These are phyloP conservation scores for Gorsachius goisagi DNA, from an alignment of 2,113 vertebrate genomes.

Conservation along the genomic window DNA sequence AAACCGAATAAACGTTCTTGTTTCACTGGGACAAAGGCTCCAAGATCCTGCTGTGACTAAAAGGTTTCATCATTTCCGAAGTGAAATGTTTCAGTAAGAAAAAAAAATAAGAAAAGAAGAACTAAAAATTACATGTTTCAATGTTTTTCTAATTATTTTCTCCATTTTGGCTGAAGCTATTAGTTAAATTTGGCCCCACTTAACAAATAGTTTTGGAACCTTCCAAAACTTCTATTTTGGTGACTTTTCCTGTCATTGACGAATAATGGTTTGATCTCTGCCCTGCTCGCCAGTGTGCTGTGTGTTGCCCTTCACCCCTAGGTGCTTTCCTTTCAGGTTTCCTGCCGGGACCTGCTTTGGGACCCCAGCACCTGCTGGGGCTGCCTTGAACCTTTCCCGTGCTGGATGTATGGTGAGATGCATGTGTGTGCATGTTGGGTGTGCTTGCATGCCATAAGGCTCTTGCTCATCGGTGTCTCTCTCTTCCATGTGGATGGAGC, in stretches of 20 bases:
- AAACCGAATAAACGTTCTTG: slow-evolving; percentile 13
- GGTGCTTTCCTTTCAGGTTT: neutral
- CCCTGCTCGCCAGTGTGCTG: neutral
- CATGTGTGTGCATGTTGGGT: fast-evolving
- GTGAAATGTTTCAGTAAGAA: neutral
- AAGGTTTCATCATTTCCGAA: slow-evolving; percentile 45
- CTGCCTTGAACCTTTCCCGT: neutral
- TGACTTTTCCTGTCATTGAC: neutral
- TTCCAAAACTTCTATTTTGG: slow-evolving; percentile 13
- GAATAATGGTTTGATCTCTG: neutral
- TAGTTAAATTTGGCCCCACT: slow-evolving; percentile 23
- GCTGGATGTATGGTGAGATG: neutral
- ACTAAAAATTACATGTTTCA: slow-evolving; percentile 19
- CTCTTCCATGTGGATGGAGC: neutral
- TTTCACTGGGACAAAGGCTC: slow-evolving; percentile 19
- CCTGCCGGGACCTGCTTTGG: neutral
- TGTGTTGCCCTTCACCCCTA: neutral
- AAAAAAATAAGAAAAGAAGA: neutral
- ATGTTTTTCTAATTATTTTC: slow-evolving; percentile 66
- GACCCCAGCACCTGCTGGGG: neutral
- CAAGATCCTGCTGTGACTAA: slow-evolving; percentile 41
- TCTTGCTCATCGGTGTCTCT: neutral
- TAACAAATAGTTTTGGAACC: neutral
- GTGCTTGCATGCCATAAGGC: fast-evolving
- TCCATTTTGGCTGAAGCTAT: slow-evolving; percentile 6